Base-by-base conservation (phyloP, 2,797 vertebrate genomes). In the Gymnopithys bicolor region DNA sequence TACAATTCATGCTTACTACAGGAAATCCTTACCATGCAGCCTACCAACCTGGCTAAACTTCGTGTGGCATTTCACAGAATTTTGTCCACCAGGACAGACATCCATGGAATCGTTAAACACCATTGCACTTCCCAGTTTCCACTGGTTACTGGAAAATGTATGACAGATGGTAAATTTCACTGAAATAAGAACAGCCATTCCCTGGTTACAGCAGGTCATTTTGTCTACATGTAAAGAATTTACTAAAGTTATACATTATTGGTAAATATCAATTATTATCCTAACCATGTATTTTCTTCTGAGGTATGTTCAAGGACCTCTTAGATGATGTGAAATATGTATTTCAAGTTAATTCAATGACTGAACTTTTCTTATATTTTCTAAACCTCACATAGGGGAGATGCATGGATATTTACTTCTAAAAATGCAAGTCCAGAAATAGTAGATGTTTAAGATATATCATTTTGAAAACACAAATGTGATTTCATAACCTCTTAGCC, bases 1-100 rank as follows among this genome's bases (percentile, higher is more conserved):
- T 32, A 8, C 1, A 70, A 68, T 9, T 2, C 0, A 0, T 32
- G 23, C 7, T 79, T 67, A 46, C 32, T 46, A 21, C 35, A 76
- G 30, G 33, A 64, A 79, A 67, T 64, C 30, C 18, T 37, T 39
- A 46, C 22, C 23, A 13, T n/a, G 13, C 13, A 74, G 25, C 12
- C 56, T 45, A 59, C 19, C 14, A 49, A 16, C 9, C 2, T 46
- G 32, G 33, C 7, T 53, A 39, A 77, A 67, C 24, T 63, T 82
- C 19, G 5, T 32, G 9, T 10, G 41, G 35, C 23, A 74, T 5
- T 73, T 92, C 39, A n/a, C 19, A 48, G 15, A 5, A 55, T 62
- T 86, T 81, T 70, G 6, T 5, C 28, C 19, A n/a, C 13, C 7
- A 32, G 17, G 8, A 58, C 22, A 73, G 51, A 76, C 2, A 73